Evolutionary conservation across 2,797 vertebrate genomes (phyloP), one percentile per base, ranked within the genome.

Genomic region (Rhinoraja longicauda): DNA sequence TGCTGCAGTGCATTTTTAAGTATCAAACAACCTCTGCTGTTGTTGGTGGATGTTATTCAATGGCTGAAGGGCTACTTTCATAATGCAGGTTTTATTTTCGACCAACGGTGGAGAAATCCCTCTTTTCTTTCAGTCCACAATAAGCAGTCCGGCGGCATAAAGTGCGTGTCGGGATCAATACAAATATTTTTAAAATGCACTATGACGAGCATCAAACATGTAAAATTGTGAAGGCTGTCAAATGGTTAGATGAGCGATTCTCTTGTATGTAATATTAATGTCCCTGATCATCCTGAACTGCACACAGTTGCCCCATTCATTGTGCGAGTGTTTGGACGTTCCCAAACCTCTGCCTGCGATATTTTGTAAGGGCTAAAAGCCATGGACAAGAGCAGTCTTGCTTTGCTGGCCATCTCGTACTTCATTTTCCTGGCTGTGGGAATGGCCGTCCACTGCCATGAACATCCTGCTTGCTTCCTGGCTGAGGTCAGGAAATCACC

Each of bases 281-380:
- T 19, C 7, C 75, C 45, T 26, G 90, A n/a, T 62, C n/a, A 92
- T 92, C 70, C 90, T 92, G 39, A 4, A 15, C 39, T 9, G 12
- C 70, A 53, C 24, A 26, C 39, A 75, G 45, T 53, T 92, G 5
- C 39, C 86, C 24, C 67, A 92, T 92, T 92, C 67, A 73, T 75
- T 75, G 45, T 72, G 39, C 29, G 70, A 72, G 15, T 2, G 1
- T 4, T 75, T 92, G 90, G 70, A 45, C 70, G 36, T 15, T 92
- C 70, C 70, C 70, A 73, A 91, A 67, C 59, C 84, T 88, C 84
- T 92, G 90, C 70, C 90, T 73, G 70, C 32, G 84, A 64, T 67
- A 62, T 67, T 88, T 75, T 92, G 90, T 92, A 92, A 92, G 64
- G 9, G 67, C 67, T 72, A 91, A 91, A 91, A 91, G 70, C n/a